These are phyloP conservation scores for Carposina sasakii DNA, from an alignment of 1,140 invertebrate genomes.

Conservation along the genomic window DNA sequence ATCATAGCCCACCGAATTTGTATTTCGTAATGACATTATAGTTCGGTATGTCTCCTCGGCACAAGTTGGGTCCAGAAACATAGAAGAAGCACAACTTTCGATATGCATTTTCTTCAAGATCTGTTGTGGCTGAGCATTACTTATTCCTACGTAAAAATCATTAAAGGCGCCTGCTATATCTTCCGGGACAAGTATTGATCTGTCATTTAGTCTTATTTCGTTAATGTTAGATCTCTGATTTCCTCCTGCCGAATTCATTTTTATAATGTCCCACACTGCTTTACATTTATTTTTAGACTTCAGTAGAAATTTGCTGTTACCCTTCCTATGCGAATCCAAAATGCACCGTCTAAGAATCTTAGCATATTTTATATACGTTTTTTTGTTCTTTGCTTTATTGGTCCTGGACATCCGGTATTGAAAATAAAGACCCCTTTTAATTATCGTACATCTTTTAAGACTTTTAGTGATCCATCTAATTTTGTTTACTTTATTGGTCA, in stretches of 20 bases:
- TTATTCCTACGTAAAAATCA: background rate
- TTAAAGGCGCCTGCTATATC: background rate
- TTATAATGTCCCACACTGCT: constrained; percentile 1
- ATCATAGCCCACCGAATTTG: background rate
- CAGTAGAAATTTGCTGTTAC: background rate
- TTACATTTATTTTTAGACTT: background rate
- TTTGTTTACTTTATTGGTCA: constrained; percentile 10
- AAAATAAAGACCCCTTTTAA: constrained; percentile 2
- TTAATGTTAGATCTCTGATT: background rate
- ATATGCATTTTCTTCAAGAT: background rate
- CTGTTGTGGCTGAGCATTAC: no score
- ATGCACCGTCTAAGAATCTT: background rate
- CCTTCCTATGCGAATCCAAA: background rate
- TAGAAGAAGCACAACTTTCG: background rate
- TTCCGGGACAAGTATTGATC: background rate
- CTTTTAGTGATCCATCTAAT: constrained; percentile 16
- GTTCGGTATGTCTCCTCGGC: background rate
- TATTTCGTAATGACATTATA: background rate
- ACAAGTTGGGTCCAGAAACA: no score
- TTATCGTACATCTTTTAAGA: constrained; percentile 17
- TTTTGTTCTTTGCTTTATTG: background rate
- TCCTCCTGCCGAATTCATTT: background rate
- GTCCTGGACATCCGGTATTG: no score
- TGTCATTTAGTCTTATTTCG: background rate
- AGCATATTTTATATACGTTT: background rate